Conservation (phyloP, 2,113 vertebrate genomes). For the Salminus brasiliensis region DNA sequence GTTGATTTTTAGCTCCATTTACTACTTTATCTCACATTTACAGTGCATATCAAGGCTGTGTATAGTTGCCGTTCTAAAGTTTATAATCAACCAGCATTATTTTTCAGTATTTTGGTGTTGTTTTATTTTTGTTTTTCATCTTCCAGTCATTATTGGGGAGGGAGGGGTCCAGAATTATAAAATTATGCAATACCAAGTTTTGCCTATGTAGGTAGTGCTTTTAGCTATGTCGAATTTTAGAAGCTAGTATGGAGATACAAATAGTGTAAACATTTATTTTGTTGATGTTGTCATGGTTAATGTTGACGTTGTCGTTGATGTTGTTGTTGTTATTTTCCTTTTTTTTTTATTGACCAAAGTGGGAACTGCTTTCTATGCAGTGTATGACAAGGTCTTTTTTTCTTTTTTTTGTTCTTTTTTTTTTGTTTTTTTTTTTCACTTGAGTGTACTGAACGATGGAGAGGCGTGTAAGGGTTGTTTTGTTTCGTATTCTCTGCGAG, state of each 20-base stretch:
- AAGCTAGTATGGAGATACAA: constrained; percentile 95
- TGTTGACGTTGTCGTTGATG: constrained; percentile 72
- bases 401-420: too few relatives aligned
- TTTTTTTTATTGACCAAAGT: constrained; percentile 90
- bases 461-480: constrained; percentile 80
- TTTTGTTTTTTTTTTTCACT: constrained; percentile 60
- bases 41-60: constrained; percentile 99
- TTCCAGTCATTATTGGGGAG: constrained; percentile 97
- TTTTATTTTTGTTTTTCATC: constrained; percentile 88
- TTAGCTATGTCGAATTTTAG: constrained; percentile 99
- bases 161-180: constrained; percentile 96
- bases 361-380: constrained; percentile 99
- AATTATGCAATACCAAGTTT: constrained; percentile 99
- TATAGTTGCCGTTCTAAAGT: constrained; percentile 98
- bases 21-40: constrained; percentile 99
- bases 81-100: constrained; percentile 99
- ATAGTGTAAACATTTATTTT: constrained; percentile 87
- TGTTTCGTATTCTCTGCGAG: constrained; percentile 79
- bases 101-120: constrained; percentile 95
- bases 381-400: constrained; percentile 93
- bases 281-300: constrained; percentile 83
- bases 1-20: constrained; percentile 99
- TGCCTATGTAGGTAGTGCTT: constrained; percentile 99
- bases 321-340: constrained; percentile 77
- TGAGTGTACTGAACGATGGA: constrained; percentile 85